Conservation (phyloP, 2,797 vertebrate species). For the Lycodopsis pacificus region DNA sequence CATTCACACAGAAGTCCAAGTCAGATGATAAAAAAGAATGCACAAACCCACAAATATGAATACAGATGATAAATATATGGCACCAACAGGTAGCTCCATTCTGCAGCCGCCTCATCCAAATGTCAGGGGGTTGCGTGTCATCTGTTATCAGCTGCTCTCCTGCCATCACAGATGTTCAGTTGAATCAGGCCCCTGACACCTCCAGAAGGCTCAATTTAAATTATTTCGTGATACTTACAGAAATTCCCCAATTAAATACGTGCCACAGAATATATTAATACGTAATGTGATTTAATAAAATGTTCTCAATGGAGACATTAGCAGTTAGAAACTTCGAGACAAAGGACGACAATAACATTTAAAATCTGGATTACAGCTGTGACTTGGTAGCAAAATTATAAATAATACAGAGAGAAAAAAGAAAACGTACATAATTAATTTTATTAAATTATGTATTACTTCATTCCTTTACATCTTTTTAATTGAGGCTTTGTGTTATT, state of each 20-base stretch:
- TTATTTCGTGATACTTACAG: constrained; percentile 49
- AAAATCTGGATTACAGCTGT: constrained; percentile 33
- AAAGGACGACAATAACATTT: constrained; percentile 1
- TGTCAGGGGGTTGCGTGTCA: constrained; percentile 44
- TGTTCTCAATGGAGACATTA: constrained; percentile 32
- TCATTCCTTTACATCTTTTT: constrained; percentile 16
- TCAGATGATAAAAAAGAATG: constrained; percentile 11
- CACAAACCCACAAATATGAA: constrained; percentile 22
- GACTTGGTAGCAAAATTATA: constrained; percentile 17
- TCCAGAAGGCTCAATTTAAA: constrained; percentile 44
- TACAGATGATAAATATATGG: constrained; percentile 24
- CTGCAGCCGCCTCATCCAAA: constrained; percentile 32
- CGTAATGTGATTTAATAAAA: constrained; percentile 35
- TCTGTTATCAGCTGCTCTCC: constrained; percentile 36
- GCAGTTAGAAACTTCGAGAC: constrained; percentile 4
- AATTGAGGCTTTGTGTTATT: constrained; percentile 13
- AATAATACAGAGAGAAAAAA: constrained; percentile 26
- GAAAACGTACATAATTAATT: background rate
- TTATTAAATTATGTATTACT: background rate
- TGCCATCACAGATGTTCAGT: constrained; percentile 44
- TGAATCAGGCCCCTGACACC: constrained; percentile 44
- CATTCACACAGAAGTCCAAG: background rate
- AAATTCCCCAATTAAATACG: constrained; percentile 50
- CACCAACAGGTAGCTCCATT: constrained; percentile 11
- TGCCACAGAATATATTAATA: constrained; percentile 54